Base-by-base conservation (phyloP, 1,140 invertebrate species). In the Solen grandis region DNA sequence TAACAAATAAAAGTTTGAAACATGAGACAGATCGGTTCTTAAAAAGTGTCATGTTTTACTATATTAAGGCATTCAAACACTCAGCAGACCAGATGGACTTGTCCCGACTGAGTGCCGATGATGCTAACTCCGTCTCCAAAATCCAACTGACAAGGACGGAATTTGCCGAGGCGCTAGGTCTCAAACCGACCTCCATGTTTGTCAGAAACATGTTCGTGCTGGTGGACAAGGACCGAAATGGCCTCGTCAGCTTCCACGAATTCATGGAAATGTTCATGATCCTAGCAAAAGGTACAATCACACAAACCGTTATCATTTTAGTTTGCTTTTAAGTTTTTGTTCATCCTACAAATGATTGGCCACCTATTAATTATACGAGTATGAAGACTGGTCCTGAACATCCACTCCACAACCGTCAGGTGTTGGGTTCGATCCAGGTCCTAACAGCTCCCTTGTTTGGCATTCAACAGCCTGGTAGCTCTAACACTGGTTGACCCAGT, bases 161-260 rank as follows among this genome's bases (percentile, higher is more conserved):
- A 93, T 99, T 99, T 92, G 99, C 99, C 0, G 97, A 96, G 69
- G 98, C 99, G 0, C 93, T 99, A 1, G 98, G 98, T n/a, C 99
- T 99, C 97, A 97, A 97, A 92, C 93, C 96, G 0, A 97, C 98
- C 89, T 98, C 98, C 25, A 95, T 99, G n/a, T 99, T 99, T 92
- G 98, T 99, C 0, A 96, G 98, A 79, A 97, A 99, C 93, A 99
- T 99, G 98, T 99, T 99, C 90, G 98, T 99, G 84, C 97, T 99
- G 86, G 98, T 99, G 0, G 98, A 99, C 91, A 98, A 98, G 89
- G 97, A 99, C 91, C 95, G 96, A 54, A 97, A 98, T 92, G 97
- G 98, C 0, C 94, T 97, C 84, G 98, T 99, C 85, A 98, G 97
- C 22, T 99, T 99, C 90, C 97, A 99, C 93, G 98, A 99, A 93